These are phyloP conservation scores for Aleiodes testaceus DNA, from an alignment of 2,888 invertebrate species.

Conservation along the genomic window DNA sequence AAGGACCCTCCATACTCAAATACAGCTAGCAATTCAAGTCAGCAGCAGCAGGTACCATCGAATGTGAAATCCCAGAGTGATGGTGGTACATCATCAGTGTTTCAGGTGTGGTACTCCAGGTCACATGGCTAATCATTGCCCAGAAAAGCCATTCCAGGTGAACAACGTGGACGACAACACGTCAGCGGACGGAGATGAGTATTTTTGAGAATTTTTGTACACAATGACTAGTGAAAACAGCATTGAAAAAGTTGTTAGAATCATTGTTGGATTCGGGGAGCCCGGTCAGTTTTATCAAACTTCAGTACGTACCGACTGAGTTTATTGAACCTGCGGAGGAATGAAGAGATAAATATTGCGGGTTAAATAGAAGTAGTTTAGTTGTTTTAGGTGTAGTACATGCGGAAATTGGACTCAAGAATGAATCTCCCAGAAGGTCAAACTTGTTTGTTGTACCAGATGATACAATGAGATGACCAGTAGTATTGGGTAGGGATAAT, in stretches of 20 bases:
- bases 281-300: conserved; percentile 44
- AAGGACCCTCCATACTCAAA: too few relatives aligned
- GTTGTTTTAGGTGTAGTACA: conserved; percentile 34
- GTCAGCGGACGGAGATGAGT: conserved; percentile 38
- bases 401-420: conserved; percentile 19
- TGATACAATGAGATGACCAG: conserved; percentile 40
- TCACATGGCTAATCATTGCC: conserved; percentile 29
- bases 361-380: conserved; percentile 37
- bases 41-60: too few relatives aligned
- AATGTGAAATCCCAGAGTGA: too few relatives aligned
- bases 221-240: neutral
- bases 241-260: conserved; percentile 23
- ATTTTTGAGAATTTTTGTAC: conserved; percentile 35
- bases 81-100: too few relatives aligned
- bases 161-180: conserved; percentile 35
- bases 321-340: conserved; percentile 32
- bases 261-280: conserved; percentile 47
- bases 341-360: conserved; percentile 33
- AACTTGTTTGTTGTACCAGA: conserved; percentile 44
- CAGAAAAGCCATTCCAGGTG: conserved; percentile 28
- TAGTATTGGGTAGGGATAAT: conserved; percentile 31
- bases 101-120: conserved; percentile 31
- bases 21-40: too few relatives aligned
- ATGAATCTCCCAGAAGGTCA: conserved; percentile 1
- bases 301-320: conserved; percentile 41